These are phyloP conservation scores for Drosophila melanosoma DNA, from an alignment of 2,888 invertebrate species.

Conservation along the genomic window DNA sequence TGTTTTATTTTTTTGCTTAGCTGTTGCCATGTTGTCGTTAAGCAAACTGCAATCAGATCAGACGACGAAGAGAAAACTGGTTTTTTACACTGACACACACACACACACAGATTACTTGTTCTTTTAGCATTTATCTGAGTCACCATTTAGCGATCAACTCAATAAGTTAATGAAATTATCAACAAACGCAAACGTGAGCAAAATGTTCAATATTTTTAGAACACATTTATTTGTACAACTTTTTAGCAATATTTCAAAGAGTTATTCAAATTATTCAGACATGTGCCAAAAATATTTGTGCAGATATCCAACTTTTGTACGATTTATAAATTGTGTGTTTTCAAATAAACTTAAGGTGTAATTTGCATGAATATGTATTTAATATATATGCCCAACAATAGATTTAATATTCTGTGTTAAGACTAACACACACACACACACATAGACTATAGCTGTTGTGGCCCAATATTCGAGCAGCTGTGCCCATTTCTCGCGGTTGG, in stretches of 20 bases:
- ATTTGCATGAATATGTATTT: background rate
- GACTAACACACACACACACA: background rate
- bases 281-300: conserved; percentile 2
- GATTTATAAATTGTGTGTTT: background rate
- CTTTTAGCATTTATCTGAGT: conserved; percentile 35
- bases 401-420: conserved; percentile 26
- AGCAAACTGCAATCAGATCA: conserved; percentile 55
- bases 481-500: conserved; percentile 68
- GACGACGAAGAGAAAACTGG: conserved; percentile 50
- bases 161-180: conserved; percentile 41
- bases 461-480: conserved; percentile 58
- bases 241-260: background rate
- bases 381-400: background rate
- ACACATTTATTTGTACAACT: conserved; percentile 1
- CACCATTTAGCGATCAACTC: conserved; percentile 35
- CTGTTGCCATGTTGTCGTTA: conserved; percentile 29
- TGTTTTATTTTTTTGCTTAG: conserved; percentile 5
- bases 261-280: conserved; percentile 1
- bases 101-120: conserved; percentile 28
- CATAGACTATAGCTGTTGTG: conserved; percentile 21
- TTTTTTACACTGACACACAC: conserved; percentile 27
- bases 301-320: background rate
- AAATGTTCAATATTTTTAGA: conserved; percentile 10
- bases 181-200: conserved; percentile 32
- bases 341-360: background rate